Evolutionary conservation across 2,888 invertebrate genomes (phyloP).

Genomic region (Xestia sexstrigata): DNA sequence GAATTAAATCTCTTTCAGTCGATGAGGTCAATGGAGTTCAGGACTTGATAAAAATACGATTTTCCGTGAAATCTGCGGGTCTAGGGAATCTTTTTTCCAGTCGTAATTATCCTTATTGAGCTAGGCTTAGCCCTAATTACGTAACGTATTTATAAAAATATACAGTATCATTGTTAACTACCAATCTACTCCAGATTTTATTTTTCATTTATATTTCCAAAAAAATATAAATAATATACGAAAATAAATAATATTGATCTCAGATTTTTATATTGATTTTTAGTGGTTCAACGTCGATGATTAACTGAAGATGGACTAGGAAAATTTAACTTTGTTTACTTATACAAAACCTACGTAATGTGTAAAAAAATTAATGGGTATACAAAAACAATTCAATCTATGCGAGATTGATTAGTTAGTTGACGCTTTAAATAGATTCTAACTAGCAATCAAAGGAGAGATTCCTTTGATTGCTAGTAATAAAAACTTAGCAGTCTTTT

Average conservation of each 20-base stretch:
- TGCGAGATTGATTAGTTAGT: not conserved
- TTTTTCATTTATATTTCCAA: not conserved
- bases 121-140: not conserved
- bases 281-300: not conserved
- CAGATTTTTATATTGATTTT: not conserved
- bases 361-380: not conserved
- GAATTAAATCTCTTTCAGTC: slow-evolving; percentile 31
- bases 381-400: not conserved
- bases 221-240: not conserved
- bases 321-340: not conserved
- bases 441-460: not conserved
- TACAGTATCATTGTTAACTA: not conserved
- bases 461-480: no score
- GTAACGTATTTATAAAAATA: not conserved
- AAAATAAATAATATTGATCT: not conserved
- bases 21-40: slow-evolving; percentile 21
- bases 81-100: not conserved
- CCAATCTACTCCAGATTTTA: not conserved
- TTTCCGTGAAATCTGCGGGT: not conserved
- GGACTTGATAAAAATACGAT: slow-evolving; percentile 26
- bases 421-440: not conserved
- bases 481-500: not conserved
- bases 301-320: not conserved
- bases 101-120: not conserved
- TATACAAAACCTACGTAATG: not conserved